A percentile compares a stretch with the other conserved stretches of the same genome.
These are phyloP conservation scores for Garrulus glandarius DNA, from an alignment of 2,797 vertebrate species.

Conservation along the genomic window DNA sequence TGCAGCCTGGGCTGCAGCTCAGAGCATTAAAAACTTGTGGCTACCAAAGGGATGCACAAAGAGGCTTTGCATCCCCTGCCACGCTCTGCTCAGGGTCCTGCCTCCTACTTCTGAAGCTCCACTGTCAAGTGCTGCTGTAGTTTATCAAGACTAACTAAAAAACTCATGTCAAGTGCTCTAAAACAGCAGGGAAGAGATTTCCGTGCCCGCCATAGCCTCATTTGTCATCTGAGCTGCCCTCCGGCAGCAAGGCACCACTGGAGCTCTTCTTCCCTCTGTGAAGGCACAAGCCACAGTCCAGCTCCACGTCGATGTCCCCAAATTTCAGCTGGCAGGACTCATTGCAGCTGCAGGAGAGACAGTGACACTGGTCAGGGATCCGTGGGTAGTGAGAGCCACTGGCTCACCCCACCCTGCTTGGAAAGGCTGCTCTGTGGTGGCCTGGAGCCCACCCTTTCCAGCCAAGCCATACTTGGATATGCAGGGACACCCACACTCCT, in stretches of 20 bases:
- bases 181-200: neutral
- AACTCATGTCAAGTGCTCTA: neutral
- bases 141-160: neutral
- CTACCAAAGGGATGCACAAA: neutral
- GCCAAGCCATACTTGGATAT: rapidly evolving
- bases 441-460: neutral
- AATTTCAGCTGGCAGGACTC: constrained; percentile 52
- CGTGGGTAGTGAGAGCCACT: rapidly evolving
- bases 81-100: rapidly evolving
- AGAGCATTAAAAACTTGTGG: rapidly evolving
- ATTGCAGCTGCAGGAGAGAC: constrained; percentile 19
- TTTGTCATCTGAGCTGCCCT: neutral
- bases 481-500: rapidly evolving
- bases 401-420: rapidly evolving
- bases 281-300: constrained; percentile 48
- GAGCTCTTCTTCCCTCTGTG: neutral
- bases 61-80: neutral
- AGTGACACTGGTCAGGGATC: neutral
- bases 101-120: neutral
- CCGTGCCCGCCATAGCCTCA: neutral
- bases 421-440: rapidly evolving
- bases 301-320: constrained; percentile 20
- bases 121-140: rapidly evolving
- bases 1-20: neutral
- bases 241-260: neutral